Evolutionary conservation across 2,888 invertebrate species (phyloP).

Genomic region (Cylindroiulus punctatus): DNA sequence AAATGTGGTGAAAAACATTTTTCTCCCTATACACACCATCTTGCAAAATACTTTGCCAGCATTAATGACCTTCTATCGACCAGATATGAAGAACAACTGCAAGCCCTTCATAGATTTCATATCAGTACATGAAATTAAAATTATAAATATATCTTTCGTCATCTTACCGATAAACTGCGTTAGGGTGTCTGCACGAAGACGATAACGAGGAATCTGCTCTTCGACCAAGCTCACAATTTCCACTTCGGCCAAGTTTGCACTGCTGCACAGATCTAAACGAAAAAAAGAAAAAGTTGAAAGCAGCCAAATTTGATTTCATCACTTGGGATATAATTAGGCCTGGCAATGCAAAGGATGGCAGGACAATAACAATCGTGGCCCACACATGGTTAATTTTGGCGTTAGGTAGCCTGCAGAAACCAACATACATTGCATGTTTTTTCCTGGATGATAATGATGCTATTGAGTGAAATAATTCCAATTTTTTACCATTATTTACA

Average conservation of each 20-base stretch:
- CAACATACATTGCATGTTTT: too few species aligned
- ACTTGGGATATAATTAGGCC: background rate
- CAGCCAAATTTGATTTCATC: background rate
- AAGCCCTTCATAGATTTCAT: too few species aligned
- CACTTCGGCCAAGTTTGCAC: constrained; percentile 91
- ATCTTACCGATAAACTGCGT: constrained; percentile 87
- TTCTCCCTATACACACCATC: too few species aligned
- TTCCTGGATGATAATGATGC: too few species aligned
- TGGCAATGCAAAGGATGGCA: background rate
- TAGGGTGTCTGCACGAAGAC: constrained; percentile 90
- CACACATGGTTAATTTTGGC: too few species aligned
- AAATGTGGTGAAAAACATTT: too few species aligned
- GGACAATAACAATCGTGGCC: background rate
- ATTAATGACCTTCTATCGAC: too few species aligned
- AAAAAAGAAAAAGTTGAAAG: background rate
- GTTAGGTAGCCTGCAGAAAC: too few species aligned
- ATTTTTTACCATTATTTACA: too few species aligned
- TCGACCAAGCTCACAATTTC: constrained; percentile 94
- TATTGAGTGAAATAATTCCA: too few species aligned
- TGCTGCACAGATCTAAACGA: constrained; percentile 86
- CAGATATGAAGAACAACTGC: too few species aligned
- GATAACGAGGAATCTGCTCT: constrained; percentile 94
- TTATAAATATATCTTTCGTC: background rate
- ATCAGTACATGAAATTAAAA: background rate
- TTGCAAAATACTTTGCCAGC: too few species aligned